phyloP scores from a whole-genome alignment of 2,113 vertebrate genomes.

The Chelonoidis abingdonii region DNA sequence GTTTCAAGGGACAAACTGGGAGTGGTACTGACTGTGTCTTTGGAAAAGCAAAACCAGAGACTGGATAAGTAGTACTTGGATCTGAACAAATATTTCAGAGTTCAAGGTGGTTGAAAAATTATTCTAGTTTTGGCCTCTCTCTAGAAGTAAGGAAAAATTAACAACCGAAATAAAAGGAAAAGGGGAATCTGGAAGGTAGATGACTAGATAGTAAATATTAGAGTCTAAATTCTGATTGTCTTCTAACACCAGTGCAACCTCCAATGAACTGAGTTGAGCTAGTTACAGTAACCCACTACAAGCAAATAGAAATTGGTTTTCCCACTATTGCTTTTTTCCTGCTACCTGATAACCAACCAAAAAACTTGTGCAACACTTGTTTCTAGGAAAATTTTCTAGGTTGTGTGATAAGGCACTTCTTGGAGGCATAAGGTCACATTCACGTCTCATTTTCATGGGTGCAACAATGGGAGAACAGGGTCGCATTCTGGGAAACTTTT shows the following conservation, averaged over 20 bases:
- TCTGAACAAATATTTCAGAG: not conserved
- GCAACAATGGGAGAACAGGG: not conserved
- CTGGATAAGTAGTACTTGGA: not conserved
- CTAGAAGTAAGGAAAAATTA: not conserved
- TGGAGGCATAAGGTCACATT: not conserved
- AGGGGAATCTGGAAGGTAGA: not conserved
- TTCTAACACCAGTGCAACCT: not conserved
- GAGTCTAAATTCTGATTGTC: not conserved
- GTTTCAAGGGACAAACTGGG: not conserved
- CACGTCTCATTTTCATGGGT: not conserved
- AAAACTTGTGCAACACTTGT: not conserved
- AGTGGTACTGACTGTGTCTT: not conserved
- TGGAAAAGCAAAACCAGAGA: not conserved
- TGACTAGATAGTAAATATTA: not conserved
- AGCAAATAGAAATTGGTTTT: not conserved
- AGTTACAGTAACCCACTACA: not conserved
- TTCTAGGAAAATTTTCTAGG: not conserved
- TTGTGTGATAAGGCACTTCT: not conserved
- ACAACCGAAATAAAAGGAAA: not conserved
- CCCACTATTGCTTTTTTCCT: not conserved
- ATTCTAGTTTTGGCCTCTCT: not conserved
- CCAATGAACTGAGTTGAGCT: not conserved
- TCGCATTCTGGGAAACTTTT: not conserved
- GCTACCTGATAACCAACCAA: not conserved
- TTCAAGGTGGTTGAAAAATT: not conserved